Evolutionary conservation across 2,797 vertebrate genomes (phyloP).

Genomic region (Pteronotus mesoamericanus): DNA sequence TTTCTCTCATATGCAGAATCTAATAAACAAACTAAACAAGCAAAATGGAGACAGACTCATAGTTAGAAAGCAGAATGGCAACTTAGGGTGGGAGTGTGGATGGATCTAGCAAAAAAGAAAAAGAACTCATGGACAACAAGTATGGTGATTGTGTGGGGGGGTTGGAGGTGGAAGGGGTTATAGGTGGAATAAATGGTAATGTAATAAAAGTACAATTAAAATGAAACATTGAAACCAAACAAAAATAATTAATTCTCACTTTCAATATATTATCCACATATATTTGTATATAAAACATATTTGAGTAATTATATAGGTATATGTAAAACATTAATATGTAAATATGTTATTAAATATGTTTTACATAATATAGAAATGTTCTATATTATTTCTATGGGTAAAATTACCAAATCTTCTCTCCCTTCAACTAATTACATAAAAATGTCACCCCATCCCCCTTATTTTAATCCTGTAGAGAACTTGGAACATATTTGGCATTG

Average conservation of each 20-base stretch:
- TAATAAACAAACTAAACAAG: too few species aligned
- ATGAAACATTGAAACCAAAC: too few species aligned
- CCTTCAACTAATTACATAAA: not conserved
- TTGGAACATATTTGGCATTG: not conserved
- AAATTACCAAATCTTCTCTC: not conserved
- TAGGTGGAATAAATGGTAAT: too few species aligned
- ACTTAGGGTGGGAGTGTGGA: too few species aligned
- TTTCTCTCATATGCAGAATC: too few species aligned
- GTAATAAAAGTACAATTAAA: too few species aligned
- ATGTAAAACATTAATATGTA: not conserved
- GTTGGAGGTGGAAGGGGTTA: too few species aligned
- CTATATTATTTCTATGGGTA: not conserved
- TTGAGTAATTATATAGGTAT: not conserved
- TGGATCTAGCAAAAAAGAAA: too few species aligned
- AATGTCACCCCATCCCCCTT: not conserved
- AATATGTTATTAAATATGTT: not conserved
- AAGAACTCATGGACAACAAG: too few species aligned
- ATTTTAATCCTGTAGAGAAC: not conserved
- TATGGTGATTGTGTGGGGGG: too few species aligned
- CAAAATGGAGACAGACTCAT: too few species aligned
- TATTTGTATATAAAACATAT: not conserved
- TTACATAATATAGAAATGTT: not conserved
- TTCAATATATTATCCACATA: not conserved
- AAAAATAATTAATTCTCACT: not conserved
- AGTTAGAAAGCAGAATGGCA: too few species aligned